These are phyloP conservation scores for Mactra quadrangularis DNA, from an alignment of 1,140 invertebrate species.

Conservation along the genomic window DNA sequence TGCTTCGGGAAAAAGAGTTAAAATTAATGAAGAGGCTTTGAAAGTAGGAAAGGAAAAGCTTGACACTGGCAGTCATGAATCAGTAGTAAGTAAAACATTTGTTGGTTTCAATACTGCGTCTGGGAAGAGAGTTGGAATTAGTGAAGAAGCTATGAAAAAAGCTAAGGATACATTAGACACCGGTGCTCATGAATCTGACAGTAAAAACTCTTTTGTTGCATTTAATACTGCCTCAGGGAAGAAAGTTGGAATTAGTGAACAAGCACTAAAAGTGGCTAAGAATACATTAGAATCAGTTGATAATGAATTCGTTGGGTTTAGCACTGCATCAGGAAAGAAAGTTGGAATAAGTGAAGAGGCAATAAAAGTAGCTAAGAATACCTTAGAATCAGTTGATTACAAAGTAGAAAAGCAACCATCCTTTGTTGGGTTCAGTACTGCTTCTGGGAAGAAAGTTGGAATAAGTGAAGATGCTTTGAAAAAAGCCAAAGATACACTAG, in stretches of 20 bases:
- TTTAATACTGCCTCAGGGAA: conserved; percentile 2
- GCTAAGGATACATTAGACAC: conserved; percentile 30
- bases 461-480: conserved; percentile 26
- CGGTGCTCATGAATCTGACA: background rate
- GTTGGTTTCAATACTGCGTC: conserved; percentile 5
- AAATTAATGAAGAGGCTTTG: background rate
- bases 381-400: background rate
- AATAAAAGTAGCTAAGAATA: background rate
- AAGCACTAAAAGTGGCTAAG: background rate
- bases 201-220: background rate
- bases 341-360: conserved; percentile 12
- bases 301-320: conserved; percentile 4
- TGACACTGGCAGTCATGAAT: background rate
- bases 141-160: conserved; percentile 44
- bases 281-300: background rate
- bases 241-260: background rate
- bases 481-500: conserved; percentile 19
- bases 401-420: background rate
- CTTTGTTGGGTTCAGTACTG: conserved; percentile 31
- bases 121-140: conserved; percentile 12
- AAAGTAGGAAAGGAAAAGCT: background rate
- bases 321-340: conserved; percentile 18
- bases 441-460: conserved; percentile 18
- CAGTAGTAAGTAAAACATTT: background rate
- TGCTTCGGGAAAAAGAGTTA: conserved; percentile 57